Base-by-base conservation (phyloP, 1,140 invertebrate species). In the Brachionus koreanus region DNA sequence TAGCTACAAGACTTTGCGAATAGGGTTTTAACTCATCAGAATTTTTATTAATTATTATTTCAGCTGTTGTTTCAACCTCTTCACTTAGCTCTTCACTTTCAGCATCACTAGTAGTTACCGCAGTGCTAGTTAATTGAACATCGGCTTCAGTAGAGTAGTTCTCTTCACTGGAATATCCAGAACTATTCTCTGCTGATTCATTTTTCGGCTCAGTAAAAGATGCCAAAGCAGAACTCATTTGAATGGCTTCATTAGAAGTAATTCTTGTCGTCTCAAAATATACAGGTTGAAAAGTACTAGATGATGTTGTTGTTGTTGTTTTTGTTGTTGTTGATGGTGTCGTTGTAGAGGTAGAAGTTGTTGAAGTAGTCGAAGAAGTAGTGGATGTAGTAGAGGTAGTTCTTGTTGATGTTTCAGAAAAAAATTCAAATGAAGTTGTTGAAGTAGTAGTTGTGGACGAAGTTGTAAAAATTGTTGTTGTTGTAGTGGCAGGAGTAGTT, bases 11-110 rank as follows among this genome's bases (percentile, higher is more conserved):
- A 37, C 29, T 69, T 39, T 69, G 33, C 16, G 33, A 39, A 16
- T 39, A 37, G 3, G 65, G 35, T 42, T 69, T 69, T 39, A 69
- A 39, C 23, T 69, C 65, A 5, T 69, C 35, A 6, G 65, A 69
- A 69, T 39, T 69, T 69, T 19, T 69, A 9, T 69, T 69, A 7
- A 69, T 37, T 69, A 69, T 69, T 37, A 69, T 69, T 69, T 69
- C 65, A 23, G 65, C 65, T 39, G 65, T 69, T 19, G 65, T 69
- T 7, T 69, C 65, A 1, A 69, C 16, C 16, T 69, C 65, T 39
- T 69, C 65, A 25, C 33, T 37, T 12, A 37, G 12, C 12, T 65
- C 63, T n/a, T 33, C 25, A 65, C 63, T 65, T 33, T 33, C 63
- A 65, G 10, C 5, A 3, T 12, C 29, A 10, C 13, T 23, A n/a